A percentile compares a stretch with the other conserved stretches of the same genome.
Evolutionary conservation across 1,140 invertebrate species (phyloP).

Genomic region (Lutraria rhynchaena): DNA sequence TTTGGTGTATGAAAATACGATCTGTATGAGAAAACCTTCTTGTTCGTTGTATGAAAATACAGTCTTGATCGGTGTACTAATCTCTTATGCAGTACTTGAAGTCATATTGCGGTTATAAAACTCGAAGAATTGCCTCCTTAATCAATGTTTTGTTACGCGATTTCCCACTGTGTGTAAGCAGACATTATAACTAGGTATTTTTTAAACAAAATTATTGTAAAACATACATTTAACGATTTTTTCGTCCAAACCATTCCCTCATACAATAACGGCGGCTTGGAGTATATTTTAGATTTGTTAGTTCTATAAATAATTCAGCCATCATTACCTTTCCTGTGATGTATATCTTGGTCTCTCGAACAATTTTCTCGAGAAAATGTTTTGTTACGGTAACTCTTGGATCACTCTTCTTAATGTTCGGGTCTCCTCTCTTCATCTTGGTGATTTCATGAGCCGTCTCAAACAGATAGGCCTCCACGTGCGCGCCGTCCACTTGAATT

Average conservation of each 20-base stretch:
- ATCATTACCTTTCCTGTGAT: slow-evolving; percentile 32
- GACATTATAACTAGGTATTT: neutral
- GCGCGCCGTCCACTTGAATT: slow-evolving; percentile 39
- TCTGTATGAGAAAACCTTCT: no score
- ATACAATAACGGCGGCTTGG: neutral
- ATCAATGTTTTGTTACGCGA: no score
- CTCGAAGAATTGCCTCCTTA: no score
- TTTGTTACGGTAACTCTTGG: slow-evolving; percentile 42
- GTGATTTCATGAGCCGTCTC: slow-evolving; percentile 54
- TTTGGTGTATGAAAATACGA: no score
- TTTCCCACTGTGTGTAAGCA: neutral
- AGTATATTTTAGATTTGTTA: neutral
- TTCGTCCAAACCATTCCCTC: neutral
- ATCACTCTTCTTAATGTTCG: slow-evolving; percentile 22
- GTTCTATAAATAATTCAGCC: no score
- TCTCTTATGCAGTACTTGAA: no score
- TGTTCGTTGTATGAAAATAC: no score
- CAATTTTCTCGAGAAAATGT: slow-evolving; percentile 40
- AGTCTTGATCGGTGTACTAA: no score
- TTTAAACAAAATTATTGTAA: neutral
- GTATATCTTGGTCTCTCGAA: slow-evolving; percentile 43
- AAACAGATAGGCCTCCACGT: slow-evolving; percentile 41
- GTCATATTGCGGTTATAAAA: no score
- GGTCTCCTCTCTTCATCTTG: slow-evolving; percentile 28
- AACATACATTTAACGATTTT: neutral